Base-by-base conservation (phyloP, 2,797 vertebrate species). In the Poeciliopsis turneri region DNA sequence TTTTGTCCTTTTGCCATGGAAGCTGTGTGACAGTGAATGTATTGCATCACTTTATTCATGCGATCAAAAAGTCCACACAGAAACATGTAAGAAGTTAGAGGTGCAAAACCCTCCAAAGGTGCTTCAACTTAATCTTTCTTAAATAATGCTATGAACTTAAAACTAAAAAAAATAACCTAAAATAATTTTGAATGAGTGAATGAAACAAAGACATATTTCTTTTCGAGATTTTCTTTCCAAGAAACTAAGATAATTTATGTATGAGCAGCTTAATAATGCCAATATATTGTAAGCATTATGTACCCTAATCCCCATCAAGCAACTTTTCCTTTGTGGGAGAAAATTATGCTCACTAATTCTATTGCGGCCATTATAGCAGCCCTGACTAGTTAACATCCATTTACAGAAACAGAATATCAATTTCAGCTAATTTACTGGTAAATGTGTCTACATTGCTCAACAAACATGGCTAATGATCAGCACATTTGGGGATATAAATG, bases 331-430 rank as follows among this genome's bases (percentile, higher is more conserved):
- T 85, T 83, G 77, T 84, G 72, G 77, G 66, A 41, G 80, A 45
- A 86, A 82, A 89, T 83, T 46, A 78, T 72, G 53, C 47, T 55
- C 36, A 69, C 45, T 86, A 61, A 86, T 82, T 66, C 68, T 76
- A 61, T 87, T 72, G 78, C 47, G 75, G 72, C 76, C 23, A 30
- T 76, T 80, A 82, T 87, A 85, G 89, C 78, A 36, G 68, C 25
- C 61, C 25, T 76, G 55, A 88, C 74, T 80, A 64, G 68, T 74
- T 81, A 81, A 79, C 85, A 81, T 45, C 88, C 82, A 88, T 88
- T 87, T 86, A 51, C 70, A 36, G 28, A 70, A 55, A 81, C 30
- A 77, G 76, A 76, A 79, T 71, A 78, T 82, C 30, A 80, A 87
- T 86, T 80, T 68, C 10, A 6, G 10, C 81, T 89, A 80, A 89